These are phyloP conservation scores for Mermis nigrescens DNA, from an alignment of 2,888 invertebrate genomes.

Conservation along the genomic window DNA sequence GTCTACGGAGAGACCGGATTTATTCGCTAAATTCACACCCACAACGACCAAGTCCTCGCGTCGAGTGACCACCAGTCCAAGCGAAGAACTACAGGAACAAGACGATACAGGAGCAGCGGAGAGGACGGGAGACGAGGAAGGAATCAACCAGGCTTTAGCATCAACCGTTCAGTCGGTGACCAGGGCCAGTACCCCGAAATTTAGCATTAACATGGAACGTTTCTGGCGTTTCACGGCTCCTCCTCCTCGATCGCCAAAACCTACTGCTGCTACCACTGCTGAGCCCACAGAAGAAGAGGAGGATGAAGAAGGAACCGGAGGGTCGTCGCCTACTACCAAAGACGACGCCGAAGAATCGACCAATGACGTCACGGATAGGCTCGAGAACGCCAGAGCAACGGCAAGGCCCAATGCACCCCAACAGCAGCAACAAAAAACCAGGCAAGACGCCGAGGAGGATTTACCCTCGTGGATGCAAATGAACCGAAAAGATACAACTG, in stretches of 20 bases:
- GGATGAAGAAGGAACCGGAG: not conserved
- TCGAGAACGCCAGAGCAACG: not conserved
- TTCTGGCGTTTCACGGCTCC: constrained; percentile 24
- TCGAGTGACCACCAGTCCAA: no score
- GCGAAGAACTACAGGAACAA: no score
- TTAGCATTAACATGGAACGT: constrained; percentile 29
- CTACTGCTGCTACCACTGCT: not conserved
- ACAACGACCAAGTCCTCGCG: no score
- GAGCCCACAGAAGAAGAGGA: not conserved
- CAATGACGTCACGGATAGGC: not conserved
- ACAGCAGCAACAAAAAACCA: not conserved
- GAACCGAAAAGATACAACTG: no score
- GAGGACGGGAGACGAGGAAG: no score
- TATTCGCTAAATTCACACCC: no score
- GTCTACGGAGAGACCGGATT: no score
- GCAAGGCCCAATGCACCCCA: not conserved
- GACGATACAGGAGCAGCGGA: no score
- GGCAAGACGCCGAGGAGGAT: not conserved
- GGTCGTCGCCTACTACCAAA: not conserved
- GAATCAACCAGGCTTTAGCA: no score
- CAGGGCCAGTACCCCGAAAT: not conserved
- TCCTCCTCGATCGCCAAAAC: constrained; percentile 7
- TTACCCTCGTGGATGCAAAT: not conserved
- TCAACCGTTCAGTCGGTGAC: no score
- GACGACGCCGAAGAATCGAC: not conserved